These are phyloP conservation scores for Brachyalestes nurse DNA, from an alignment of 2,797 vertebrate genomes.

Conservation along the genomic window DNA sequence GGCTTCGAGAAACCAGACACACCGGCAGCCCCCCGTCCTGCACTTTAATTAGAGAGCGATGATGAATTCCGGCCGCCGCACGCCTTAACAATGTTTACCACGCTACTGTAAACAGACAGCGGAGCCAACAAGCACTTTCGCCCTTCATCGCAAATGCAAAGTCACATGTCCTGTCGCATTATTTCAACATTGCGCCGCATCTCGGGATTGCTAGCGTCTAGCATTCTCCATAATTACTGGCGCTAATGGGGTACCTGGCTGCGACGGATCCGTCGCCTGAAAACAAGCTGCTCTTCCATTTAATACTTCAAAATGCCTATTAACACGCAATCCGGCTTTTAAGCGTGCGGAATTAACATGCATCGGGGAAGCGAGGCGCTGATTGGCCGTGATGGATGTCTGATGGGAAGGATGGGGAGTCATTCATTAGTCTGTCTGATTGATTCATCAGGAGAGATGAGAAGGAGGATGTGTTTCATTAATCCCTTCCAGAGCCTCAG, in stretches of 20 bases:
- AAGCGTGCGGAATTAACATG: not conserved
- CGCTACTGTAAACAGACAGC: slow-evolving; percentile 10
- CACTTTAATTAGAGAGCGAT: slow-evolving; percentile 45
- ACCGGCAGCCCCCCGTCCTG: slow-evolving; percentile 43
- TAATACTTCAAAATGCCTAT: slow-evolving; percentile 19
- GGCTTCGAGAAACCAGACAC: slow-evolving; percentile 40
- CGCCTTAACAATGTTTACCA: slow-evolving; percentile 28
- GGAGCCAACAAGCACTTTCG: slow-evolving; percentile 11
- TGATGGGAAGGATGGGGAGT: slow-evolving; percentile 10
- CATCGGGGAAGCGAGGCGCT: not conserved
- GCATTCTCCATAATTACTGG: not conserved
- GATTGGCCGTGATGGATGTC: slow-evolving; percentile 21
- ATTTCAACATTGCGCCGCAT: not conserved
- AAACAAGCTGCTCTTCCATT: slow-evolving; percentile 19
- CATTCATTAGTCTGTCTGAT: slow-evolving; percentile 31
- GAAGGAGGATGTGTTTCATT: slow-evolving; percentile 3
- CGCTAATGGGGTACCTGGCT: slow-evolving; percentile 2
- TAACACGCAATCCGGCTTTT: slow-evolving; percentile 12
- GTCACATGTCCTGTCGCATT: not conserved
- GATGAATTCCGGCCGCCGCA: slow-evolving; percentile 33
- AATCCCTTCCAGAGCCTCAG: not conserved
- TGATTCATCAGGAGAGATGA: slow-evolving; percentile 13
- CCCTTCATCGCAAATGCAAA: slow-evolving; percentile 10
- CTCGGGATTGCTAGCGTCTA: not conserved
- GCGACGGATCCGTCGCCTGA: not conserved